A percentile compares a stretch with the other conserved stretches of the same genome.
Conservation (phyloP, 2,113 vertebrate species). For the Colistium nudipinnis region DNA sequence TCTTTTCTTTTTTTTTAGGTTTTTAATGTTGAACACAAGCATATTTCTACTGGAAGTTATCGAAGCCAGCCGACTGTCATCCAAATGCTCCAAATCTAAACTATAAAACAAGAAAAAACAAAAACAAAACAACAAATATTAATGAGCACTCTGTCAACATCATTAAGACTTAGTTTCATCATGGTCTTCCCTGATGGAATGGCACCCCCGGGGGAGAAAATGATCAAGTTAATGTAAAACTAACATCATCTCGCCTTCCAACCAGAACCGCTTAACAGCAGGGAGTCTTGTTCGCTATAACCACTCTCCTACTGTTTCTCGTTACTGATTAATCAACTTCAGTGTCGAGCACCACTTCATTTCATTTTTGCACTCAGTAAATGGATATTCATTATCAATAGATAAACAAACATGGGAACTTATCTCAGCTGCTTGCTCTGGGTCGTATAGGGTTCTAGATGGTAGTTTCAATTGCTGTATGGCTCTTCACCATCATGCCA, state of each 20-base stretch:
- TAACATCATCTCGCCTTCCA: slow-evolving; percentile 71
- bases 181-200: slow-evolving; percentile 47
- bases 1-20: too few relatives aligned
- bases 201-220: slow-evolving; percentile 57
- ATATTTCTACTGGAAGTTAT: not conserved
- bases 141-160: slow-evolving; percentile 27
- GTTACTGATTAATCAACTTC: slow-evolving; percentile 75
- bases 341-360: slow-evolving; percentile 62
- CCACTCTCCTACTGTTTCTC: slow-evolving; percentile 65
- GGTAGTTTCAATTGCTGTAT: slow-evolving; percentile 10
- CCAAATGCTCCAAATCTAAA: not conserved
- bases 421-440: slow-evolving; percentile 20
- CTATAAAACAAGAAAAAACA: not conserved
- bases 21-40: not conserved
- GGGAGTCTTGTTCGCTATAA: slow-evolving; percentile 70
- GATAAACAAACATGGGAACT: slow-evolving; percentile 65
- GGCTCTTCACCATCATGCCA: slow-evolving; percentile 1
- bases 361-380: slow-evolving; percentile 60
- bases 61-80: not conserved
- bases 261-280: slow-evolving; percentile 74
- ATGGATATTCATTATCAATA: slow-evolving; percentile 63
- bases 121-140: not conserved
- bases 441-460: slow-evolving; percentile 4
- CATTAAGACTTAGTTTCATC: slow-evolving; percentile 50
- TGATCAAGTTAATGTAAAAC: slow-evolving; percentile 72